A percentile compares a stretch with the other conserved stretches of the same genome.
These are phyloP conservation scores for Rhyacophila brunnea DNA, from an alignment of 1,140 invertebrate genomes.

Conservation along the genomic window DNA sequence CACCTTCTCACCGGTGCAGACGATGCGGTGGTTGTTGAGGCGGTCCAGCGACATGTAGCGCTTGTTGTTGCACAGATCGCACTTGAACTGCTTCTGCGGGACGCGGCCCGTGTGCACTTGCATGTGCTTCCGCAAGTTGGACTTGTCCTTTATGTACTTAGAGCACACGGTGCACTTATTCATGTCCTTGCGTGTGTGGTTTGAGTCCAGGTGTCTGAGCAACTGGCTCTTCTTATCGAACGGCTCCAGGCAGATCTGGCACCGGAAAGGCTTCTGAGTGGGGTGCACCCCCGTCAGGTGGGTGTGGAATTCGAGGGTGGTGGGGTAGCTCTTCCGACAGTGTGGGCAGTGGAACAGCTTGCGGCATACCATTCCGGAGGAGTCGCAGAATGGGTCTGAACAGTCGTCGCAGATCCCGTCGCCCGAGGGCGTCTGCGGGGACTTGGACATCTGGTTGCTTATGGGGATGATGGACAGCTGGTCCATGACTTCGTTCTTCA, in stretches of 20 bases:
- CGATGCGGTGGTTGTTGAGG: slow-evolving; percentile 53
- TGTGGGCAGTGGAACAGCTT: slow-evolving; percentile 55
- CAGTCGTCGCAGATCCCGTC: slow-evolving; percentile 53
- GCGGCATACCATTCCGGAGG: slow-evolving; percentile 47
- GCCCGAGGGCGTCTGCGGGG: slow-evolving; percentile 43
- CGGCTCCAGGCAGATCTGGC: slow-evolving; percentile 54
- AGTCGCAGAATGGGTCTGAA: slow-evolving; percentile 54
- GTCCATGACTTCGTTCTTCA: slow-evolving; percentile 33
- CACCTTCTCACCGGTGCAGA: slow-evolving; percentile 53
- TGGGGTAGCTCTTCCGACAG: slow-evolving; percentile 54
- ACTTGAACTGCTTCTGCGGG: slow-evolving; percentile 56
- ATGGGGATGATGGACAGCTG: slow-evolving; percentile 32
- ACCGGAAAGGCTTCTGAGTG: slow-evolving; percentile 53
- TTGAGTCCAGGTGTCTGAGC: slow-evolving; percentile 51
- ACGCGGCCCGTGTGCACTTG: slow-evolving; percentile 54
- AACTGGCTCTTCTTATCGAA: slow-evolving; percentile 53
- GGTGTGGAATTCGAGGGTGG: slow-evolving; percentile 53
- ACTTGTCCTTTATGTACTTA: slow-evolving; percentile 57
- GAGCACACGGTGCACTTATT: slow-evolving; percentile 56
- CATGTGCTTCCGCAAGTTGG: slow-evolving; percentile 55
- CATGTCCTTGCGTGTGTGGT: slow-evolving; percentile 53
- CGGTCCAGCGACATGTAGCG: slow-evolving; percentile 54
- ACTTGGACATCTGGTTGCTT: slow-evolving; percentile 20
- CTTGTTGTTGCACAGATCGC: slow-evolving; percentile 55
- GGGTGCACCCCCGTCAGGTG: slow-evolving; percentile 54